Evolutionary conservation across 1,140 invertebrate species (phyloP), one percentile per base, ranked within the genome.

Genomic region (Plectrocnemia conspersa): DNA sequence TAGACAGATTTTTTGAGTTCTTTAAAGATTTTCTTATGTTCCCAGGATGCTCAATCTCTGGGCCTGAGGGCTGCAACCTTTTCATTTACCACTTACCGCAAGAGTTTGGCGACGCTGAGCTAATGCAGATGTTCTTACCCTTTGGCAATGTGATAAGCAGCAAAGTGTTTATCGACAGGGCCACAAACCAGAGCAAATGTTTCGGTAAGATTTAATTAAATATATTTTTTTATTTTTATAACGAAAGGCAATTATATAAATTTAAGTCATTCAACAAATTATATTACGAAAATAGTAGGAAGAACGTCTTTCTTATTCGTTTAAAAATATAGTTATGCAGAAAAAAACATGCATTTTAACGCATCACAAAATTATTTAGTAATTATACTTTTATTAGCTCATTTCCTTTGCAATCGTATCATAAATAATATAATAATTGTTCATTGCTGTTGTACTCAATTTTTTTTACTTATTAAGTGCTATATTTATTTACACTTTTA

Each of bases 1-100:
- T 62, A 61, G 66, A 66, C 69, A 72, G 74, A 73, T 74, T 70
- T 73, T 75, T 69, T 76, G 72, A 76, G 73, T 76, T 73, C 74
- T 75, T 75, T 76, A 74, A 76, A 76, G 74, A 79, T 77, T 81
- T 79, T 77, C 73, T 80, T 68, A 79, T 80, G 77, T 84, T 86
- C 78, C 79, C 83, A 91, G 89, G 89, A 74, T 91, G 89, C 78
- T 92, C 89, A 67, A 90, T 93, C 78, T 91, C 88, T 69, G 95
- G 95, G 70, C 97, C 97, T 61, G 97, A 99, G 79, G 97, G 97
- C 70, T 99, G 96, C 81, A 99, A 99, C 77, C 84, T 99, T 59
- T 99, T 99, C 83, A 99, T 99, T 76, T 99, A 99, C 79, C 97
- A 99, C 79, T 85, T 99, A 75, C 97, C 97, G 49, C 95, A 98